Evolutionary conservation across 2,797 vertebrate species (phyloP).

Genomic region (Naso thynnoides): DNA sequence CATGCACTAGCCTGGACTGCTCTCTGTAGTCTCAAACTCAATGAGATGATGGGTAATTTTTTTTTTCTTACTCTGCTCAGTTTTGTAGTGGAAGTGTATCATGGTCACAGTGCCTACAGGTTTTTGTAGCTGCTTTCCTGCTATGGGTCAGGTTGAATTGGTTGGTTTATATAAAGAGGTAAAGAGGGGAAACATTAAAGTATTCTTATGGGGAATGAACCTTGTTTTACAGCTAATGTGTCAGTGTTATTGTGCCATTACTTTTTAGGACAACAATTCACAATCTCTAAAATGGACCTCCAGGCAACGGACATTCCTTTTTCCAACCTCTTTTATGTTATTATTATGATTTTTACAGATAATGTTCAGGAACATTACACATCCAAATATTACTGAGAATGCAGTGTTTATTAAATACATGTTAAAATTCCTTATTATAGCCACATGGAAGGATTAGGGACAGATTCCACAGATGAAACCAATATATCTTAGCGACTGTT

Average conservation of each 20-base stretch:
- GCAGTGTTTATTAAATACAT: constrained; percentile 23
- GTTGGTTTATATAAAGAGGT: constrained; percentile 2
- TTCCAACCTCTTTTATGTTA: constrained; percentile 35
- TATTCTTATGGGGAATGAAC: constrained; percentile 15
- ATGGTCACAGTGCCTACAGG: constrained; percentile 80
- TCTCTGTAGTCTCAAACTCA: constrained; percentile 42
- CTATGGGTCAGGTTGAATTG: constrained; percentile 20
- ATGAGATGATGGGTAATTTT: constrained; percentile 37
- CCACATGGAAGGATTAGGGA: constrained; percentile 13
- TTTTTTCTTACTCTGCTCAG: constrained; percentile 55
- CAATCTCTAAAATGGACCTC: constrained; percentile 44
- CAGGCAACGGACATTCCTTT: constrained; percentile 43
- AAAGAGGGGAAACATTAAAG: constrained; percentile 33
- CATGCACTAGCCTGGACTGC: constrained; percentile 47
- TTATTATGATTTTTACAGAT: constrained; percentile 29
- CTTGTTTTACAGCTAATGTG: constrained; percentile 39
- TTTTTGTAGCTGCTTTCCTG: constrained; percentile 73
- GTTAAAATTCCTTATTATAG: not conserved
- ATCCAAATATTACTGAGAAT: constrained; percentile 16
- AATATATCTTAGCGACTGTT: constrained; percentile 10
- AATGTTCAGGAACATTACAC: constrained; percentile 41
- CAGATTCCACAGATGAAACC: not conserved
- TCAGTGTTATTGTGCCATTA: constrained; percentile 73
- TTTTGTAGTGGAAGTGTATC: constrained; percentile 73
- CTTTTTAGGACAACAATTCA: constrained; percentile 43